These are phyloP conservation scores for Euphonia xanthogaster DNA, from an alignment of 2,797 vertebrate genomes.

Conservation along the genomic window DNA sequence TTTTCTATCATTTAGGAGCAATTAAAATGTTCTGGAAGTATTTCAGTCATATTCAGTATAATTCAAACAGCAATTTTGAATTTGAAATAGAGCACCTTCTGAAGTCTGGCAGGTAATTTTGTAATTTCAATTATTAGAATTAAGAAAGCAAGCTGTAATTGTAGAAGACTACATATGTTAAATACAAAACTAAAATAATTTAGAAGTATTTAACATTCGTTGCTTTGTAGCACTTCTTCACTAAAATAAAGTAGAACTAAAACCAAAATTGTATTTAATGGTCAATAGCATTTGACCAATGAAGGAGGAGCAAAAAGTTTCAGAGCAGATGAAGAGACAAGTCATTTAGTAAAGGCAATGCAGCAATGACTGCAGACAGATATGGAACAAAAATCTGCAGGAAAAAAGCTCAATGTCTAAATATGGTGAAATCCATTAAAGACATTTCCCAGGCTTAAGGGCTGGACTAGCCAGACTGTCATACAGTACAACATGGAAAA, in stretches of 20 bases:
- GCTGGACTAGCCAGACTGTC: not conserved
- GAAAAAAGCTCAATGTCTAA: not conserved
- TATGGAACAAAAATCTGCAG: not conserved
- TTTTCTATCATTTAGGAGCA: not conserved
- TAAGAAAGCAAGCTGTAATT: not conserved
- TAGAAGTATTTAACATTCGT: not conserved
- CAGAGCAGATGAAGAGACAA: not conserved
- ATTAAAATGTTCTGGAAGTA: conserved; percentile 20
- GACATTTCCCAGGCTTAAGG: not conserved
- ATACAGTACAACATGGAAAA: not conserved
- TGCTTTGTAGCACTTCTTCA: not conserved
- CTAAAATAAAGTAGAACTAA: not conserved
- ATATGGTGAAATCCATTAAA: not conserved
- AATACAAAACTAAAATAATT: not conserved
- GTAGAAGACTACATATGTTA: not conserved
- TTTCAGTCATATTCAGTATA: not conserved
- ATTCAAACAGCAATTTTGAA: not conserved
- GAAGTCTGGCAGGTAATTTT: not conserved
- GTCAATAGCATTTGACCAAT: not conserved
- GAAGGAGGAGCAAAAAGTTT: not conserved
- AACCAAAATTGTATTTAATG: not conserved
- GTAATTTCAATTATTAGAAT: not conserved
- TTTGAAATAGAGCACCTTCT: not conserved
- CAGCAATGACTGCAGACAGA: fast-evolving
- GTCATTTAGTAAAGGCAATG: not conserved